Evolutionary conservation across 2,888 invertebrate species (phyloP).

Genomic region (Meghimatium bilineatum): DNA sequence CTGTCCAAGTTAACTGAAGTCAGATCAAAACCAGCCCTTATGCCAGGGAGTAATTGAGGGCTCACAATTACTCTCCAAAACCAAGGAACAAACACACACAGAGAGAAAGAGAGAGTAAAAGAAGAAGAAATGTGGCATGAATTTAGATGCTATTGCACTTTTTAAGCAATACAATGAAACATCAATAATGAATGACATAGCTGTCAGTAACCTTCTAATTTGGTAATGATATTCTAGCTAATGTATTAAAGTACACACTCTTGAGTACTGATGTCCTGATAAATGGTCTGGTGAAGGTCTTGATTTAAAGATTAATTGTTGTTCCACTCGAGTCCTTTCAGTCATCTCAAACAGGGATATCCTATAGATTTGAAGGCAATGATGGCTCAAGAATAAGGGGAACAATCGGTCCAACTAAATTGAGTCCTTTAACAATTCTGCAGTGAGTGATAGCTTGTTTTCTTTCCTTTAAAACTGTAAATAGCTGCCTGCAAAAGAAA

Average conservation of each 20-base stretch:
- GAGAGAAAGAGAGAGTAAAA: too few relatives aligned
- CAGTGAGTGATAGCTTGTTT: background rate
- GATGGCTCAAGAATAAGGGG: background rate
- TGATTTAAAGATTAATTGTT: conserved; percentile 15
- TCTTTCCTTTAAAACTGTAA: background rate
- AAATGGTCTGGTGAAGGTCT: conserved; percentile 64
- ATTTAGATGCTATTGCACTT: too few relatives aligned
- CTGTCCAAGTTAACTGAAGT: too few relatives aligned
- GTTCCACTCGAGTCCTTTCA: conserved; percentile 35
- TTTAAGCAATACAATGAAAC: too few relatives aligned
- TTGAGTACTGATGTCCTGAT: conserved; percentile 69
- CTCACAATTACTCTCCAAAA: too few relatives aligned
- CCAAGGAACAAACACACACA: too few relatives aligned
- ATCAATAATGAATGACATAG: too few relatives aligned
- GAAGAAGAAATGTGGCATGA: too few relatives aligned
- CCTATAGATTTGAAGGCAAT: background rate
- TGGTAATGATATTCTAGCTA: too few relatives aligned
- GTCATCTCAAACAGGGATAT: conserved; percentile 45
- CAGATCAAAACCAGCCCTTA: too few relatives aligned
- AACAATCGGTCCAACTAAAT: background rate
- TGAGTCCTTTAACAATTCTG: background rate
- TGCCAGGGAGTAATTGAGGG: too few relatives aligned
- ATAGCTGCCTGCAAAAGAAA: background rate
- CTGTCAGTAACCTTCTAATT: too few relatives aligned
- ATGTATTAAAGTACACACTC: conserved; percentile 60